Percentiles rank a stretch among this genome's conserved stretches.
Conservation (phyloP, 2,888 invertebrate species). For the Agrotis clavis region DNA sequence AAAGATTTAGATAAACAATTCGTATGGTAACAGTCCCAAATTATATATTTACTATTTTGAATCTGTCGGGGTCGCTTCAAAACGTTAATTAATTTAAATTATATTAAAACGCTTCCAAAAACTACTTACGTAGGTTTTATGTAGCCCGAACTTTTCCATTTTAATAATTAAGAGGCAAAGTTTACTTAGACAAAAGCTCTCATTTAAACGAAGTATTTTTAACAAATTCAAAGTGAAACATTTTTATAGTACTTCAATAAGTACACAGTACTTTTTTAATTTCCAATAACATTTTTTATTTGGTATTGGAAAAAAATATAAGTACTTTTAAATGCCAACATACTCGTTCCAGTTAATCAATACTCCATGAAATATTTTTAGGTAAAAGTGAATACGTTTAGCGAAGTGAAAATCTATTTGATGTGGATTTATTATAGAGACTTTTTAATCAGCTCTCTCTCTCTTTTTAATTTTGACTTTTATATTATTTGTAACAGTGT, state of each 20-base stretch:
- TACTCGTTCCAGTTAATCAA: no score
- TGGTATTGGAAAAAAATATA: not conserved
- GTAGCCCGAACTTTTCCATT: conserved; percentile 22
- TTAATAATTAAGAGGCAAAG: conserved; percentile 28
- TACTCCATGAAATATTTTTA: not conserved
- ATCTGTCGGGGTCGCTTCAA: conserved; percentile 7
- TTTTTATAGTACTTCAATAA: conserved; percentile 4
- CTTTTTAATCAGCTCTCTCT: not conserved
- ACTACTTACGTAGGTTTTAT: conserved; percentile 9
- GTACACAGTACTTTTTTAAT: not conserved
- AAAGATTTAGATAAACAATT: not conserved
- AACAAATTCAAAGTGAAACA: conserved; percentile 1
- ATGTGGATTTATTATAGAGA: not conserved
- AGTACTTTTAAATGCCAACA: not conserved
- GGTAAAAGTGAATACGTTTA: not conserved
- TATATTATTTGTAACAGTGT: no score
- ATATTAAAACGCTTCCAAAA: conserved; percentile 19
- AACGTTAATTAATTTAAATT: conserved; percentile 21
- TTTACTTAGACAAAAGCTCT: conserved; percentile 20
- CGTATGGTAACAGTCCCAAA: not conserved
- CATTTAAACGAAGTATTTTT: conserved; percentile 21
- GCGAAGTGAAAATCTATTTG: not conserved
- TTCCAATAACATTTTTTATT: not conserved
- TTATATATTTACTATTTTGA: conserved; percentile 1
- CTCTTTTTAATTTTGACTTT: not conserved